Conservation (phyloP, 2,113 vertebrate species). For the Sisor rabdophorus region DNA sequence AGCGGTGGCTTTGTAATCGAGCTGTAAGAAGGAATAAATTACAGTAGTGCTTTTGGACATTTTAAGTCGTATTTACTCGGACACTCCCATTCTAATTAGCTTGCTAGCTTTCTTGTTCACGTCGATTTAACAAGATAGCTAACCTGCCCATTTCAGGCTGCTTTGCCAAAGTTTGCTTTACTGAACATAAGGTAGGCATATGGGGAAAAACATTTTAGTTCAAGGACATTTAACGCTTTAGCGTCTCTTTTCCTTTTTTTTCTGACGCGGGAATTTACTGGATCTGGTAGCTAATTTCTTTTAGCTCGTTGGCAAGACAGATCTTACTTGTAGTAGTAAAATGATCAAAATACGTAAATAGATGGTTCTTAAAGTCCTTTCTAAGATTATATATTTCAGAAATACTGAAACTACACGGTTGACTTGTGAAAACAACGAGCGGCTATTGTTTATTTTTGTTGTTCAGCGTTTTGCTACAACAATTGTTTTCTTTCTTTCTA, state of each 20-base stretch:
- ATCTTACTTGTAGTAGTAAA: neutral
- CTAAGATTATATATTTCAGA: too few species aligned
- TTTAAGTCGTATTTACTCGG: neutral
- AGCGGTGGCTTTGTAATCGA: neutral
- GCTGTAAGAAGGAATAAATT: neutral
- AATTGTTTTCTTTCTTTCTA: neutral
- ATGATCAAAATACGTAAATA: neutral
- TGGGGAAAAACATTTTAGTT: too few species aligned
- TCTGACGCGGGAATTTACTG: neutral
- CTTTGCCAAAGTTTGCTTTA: neutral
- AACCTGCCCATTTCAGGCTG: neutral
- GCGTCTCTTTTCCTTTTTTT: neutral
- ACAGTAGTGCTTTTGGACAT: neutral
- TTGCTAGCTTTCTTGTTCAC: neutral
- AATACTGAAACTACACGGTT: too few species aligned
- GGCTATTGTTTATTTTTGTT: neutral
- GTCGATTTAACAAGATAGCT: neutral
- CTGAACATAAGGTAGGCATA: too few species aligned
- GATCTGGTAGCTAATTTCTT: neutral
- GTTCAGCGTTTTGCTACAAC: neutral
- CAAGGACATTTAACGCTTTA: neutral
- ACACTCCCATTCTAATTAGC: constrained; percentile 37
- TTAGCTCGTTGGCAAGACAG: neutral
- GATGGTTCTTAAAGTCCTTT: too few species aligned
- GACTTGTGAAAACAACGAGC: neutral